Base-by-base conservation (phyloP, 2,797 vertebrate genomes). In the Phataginus tetradactyla region DNA sequence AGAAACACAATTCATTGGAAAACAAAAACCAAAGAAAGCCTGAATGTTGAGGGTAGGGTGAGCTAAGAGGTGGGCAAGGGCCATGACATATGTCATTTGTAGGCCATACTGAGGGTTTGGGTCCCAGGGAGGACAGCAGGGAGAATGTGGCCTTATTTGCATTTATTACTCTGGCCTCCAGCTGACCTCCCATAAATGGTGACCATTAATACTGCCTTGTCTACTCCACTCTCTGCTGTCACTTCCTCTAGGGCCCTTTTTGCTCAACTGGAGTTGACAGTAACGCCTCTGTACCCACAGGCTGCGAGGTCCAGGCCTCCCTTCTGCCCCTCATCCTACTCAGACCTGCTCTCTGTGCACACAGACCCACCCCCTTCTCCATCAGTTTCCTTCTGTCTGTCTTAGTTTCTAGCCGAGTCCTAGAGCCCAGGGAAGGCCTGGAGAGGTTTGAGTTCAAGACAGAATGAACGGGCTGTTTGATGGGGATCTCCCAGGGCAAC, bases 371-470 rank as follows among this genome's bases (percentile, higher is more conserved):
- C 23, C 15, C 39, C 17, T 75, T 64, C 55, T 78, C 72, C 37
- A 7, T 61, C 57, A 14, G 23, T 61, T 80, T 81, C 95, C 64
- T 39, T 34, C 23, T 63, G 83, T 69, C 51, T 96, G 89, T 91
- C 88, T 94, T 96, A 71, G 57, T 88, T 97, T 98, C 80, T 92
- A 80, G 55, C 81, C 64, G 72, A 87, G 69, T 69, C 61, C 71
- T n/a, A 79, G 74, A 87, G 74, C 72, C 55, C 37, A 37, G 45
- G 1, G 7, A 45, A 17, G 34, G 80, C 29, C 61, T 64, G 34
- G 83, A 77, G 77, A 83, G 18, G 45, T 64, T 63, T 57, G 20
- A 71, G 86, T 78, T 90, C 84, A 92, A 95, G 83, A 45, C 83
- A 71, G 78, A 95, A 96, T 85, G 75, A 91, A 93, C 78, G 79